Evolutionary conservation across 2,113 vertebrate species (phyloP), one percentile per base, ranked within the genome.

Genomic region (Scomber scombrus): DNA sequence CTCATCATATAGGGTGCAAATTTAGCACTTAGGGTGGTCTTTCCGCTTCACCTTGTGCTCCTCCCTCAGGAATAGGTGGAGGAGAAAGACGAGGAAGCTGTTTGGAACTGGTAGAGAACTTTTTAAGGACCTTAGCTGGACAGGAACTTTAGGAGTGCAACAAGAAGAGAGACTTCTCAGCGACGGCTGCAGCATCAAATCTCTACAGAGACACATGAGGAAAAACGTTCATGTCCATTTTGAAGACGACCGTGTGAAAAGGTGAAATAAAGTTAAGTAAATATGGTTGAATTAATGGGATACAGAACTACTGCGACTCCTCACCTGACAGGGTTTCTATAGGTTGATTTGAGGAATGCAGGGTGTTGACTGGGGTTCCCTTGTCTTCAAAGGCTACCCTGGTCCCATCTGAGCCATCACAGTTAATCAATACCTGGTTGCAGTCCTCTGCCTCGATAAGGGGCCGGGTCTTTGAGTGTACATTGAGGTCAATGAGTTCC

Each of bases 281-380:
- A 9, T 40, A 1, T 40, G 34, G 34, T 7, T 40, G 9, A 9
- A 40, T 7, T 7, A 40, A 40, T 40, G 34, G 2, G 1, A 40
- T 40, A 40, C 5, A 40, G 34, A 40, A 40, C 34, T 40, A 40
- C 34, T 2, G 34, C 4, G 34, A 43, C 1, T 45, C 14, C 71
- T 80, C 70, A 97, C 97, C 97, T 92, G 96, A 94, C 78, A 96
- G 92, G 85, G 95, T 89, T 91, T 96, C 96, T 88, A 96, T 91
- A 68, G 96, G 91, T 86, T 95, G 95, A 91, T 91, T 93, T 72
- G 93, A 91, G 78, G 92, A 92, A 84, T 93, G 93, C 65, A 95
- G 84, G 62, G 95, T 82, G 88, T 93, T 96, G 80, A 95, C 87
- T 54, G 94, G 91, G 82, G 86, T 74, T 9, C 88, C 93, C 83